These are phyloP conservation scores for Lates japonicus DNA, from an alignment of 2,797 vertebrate species.

Conservation along the genomic window DNA sequence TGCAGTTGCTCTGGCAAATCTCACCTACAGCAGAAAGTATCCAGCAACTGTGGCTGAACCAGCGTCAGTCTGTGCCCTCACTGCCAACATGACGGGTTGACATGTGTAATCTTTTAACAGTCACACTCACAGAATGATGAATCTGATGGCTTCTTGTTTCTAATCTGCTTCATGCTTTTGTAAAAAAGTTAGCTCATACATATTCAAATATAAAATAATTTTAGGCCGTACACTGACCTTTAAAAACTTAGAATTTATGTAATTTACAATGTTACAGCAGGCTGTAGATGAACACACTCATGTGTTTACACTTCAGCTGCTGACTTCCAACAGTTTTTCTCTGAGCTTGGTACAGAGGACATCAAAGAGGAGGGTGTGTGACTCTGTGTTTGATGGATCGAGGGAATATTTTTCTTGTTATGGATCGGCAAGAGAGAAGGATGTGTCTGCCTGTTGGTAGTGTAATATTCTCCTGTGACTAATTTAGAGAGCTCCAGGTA, in stretches of 20 bases:
- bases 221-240: constrained; percentile 1
- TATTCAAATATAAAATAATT: constrained; percentile 40
- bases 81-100: constrained; percentile 15
- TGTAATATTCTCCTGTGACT: background rate
- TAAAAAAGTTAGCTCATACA: constrained; percentile 56
- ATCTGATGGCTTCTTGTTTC: constrained; percentile 63
- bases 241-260: constrained; percentile 15
- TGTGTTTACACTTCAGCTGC: constrained; percentile 21
- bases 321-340: constrained; percentile 31
- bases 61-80: constrained; percentile 13
- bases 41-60: background rate
- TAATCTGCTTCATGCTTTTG: constrained; percentile 72
- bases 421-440: background rate
- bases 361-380: constrained; percentile 29
- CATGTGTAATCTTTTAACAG: constrained; percentile 62
- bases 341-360: constrained; percentile 24
- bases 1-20: background rate
- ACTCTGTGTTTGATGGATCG: constrained; percentile 9
- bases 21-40: background rate
- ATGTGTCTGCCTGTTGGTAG: background rate
- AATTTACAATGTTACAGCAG: constrained; percentile 12
- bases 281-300: background rate
- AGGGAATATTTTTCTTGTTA: constrained; percentile 21
- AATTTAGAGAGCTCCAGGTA: too few species aligned
- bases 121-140: constrained; percentile 39